These are phyloP conservation scores for Latheticus oryzae DNA, from an alignment of 2,888 invertebrate genomes.

Conservation along the genomic window DNA sequence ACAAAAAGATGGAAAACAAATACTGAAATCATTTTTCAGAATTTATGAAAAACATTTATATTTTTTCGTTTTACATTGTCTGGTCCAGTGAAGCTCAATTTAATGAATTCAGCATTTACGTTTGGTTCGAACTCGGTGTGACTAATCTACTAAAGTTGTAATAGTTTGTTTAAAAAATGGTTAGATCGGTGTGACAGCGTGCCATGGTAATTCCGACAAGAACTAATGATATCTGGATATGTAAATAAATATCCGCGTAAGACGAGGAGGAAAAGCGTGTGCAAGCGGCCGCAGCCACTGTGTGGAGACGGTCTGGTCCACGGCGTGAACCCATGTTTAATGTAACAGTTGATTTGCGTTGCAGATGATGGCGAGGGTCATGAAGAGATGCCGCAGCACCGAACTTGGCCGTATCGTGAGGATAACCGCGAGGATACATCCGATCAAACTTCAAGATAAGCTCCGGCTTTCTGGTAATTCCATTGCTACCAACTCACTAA, in stretches of 20 bases:
- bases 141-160: slow-evolving; percentile 40
- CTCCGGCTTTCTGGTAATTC: slow-evolving; percentile 41
- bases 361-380: slow-evolving; percentile 49
- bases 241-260: slow-evolving; percentile 61
- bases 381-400: slow-evolving; percentile 44
- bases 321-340: slow-evolving; percentile 61
- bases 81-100: neutral
- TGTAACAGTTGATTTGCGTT: slow-evolving; percentile 61
- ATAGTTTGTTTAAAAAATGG: slow-evolving; percentile 33
- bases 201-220: slow-evolving; percentile 58
- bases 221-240: slow-evolving; percentile 59
- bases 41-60: too few relatives aligned
- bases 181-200: slow-evolving; percentile 43
- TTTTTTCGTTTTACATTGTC: too few relatives aligned
- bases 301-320: slow-evolving; percentile 50
- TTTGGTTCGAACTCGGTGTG: slow-evolving; percentile 24
- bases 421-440: slow-evolving; percentile 48
- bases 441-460: slow-evolving; percentile 48
- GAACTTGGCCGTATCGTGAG: slow-evolving; percentile 49
- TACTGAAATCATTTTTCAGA: too few relatives aligned
- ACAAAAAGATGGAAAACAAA: too few relatives aligned
- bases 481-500: slow-evolving; percentile 40
- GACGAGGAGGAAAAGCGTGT: slow-evolving; percentile 48
- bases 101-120: slow-evolving; percentile 35
- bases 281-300: slow-evolving; percentile 20